phyloP scores from a whole-genome alignment of 2,888 invertebrate genomes.

The Ornithoptera priamus region DNA sequence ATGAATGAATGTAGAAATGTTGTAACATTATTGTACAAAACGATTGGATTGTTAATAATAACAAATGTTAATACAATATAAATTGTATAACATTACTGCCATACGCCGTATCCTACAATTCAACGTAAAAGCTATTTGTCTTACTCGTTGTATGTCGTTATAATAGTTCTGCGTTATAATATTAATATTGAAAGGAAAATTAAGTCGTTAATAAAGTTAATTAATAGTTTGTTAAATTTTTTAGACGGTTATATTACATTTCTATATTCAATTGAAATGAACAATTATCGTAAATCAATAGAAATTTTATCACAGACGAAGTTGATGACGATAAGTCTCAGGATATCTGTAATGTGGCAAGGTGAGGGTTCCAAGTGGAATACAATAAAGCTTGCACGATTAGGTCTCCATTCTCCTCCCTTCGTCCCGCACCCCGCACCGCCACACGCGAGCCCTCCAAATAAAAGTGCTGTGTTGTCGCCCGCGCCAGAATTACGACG shows the following conservation, averaged over 20 bases:
- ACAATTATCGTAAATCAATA: constrained; percentile 5
- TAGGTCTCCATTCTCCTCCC: constrained; percentile 42
- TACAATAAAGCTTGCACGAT: constrained; percentile 61
- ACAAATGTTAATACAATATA: too few relatives aligned
- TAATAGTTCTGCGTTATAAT: too few relatives aligned
- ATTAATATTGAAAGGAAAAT: too few relatives aligned
- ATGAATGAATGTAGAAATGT: too few relatives aligned
- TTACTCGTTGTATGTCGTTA: too few relatives aligned
- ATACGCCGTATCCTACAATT: too few relatives aligned
- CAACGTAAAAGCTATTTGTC: too few relatives aligned
- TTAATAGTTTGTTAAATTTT: neutral
- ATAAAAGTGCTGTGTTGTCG: constrained; percentile 77
- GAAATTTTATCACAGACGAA: constrained; percentile 23
- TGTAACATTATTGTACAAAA: too few relatives aligned
- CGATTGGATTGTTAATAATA: too few relatives aligned
- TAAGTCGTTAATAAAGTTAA: too few relatives aligned
- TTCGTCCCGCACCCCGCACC: constrained; percentile 42
- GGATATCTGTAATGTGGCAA: constrained; percentile 27
- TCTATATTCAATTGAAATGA: neutral
- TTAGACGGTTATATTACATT: constrained; percentile 20
- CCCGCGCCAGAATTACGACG: constrained; percentile 77
- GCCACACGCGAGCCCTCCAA: constrained; percentile 69
- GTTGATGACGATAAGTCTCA: constrained; percentile 23
- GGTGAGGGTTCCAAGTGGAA: constrained; percentile 42
- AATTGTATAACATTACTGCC: too few relatives aligned